Base-by-base conservation (phyloP, 1,140 invertebrate species). In the Drosophila mojavensis region DNA sequence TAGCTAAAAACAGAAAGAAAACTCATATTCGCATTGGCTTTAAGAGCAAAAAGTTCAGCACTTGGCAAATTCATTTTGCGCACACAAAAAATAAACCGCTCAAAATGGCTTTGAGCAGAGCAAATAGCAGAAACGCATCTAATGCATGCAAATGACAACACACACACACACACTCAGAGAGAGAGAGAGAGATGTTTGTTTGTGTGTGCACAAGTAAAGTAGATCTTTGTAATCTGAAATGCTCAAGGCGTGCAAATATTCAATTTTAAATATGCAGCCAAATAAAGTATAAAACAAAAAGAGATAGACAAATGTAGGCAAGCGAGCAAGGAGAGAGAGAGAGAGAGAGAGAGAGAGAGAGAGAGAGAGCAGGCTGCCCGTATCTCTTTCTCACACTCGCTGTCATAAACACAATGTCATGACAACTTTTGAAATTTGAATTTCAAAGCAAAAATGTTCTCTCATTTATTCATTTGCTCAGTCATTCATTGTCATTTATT, bases 401-500 rank as follows among this genome's bases (percentile, higher is more conserved):
- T 17, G 84, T 88, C 84, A 88, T 88, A 88, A 88, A 84, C 84
- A 89, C 80, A 88, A 88, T 88, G 84, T 88, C 84, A 89, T 89
- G 84, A 89, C 84, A 89, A 89, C 84, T 89, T 89, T 89, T 89
- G 84, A 89, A 89, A 89, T 89, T 90, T 89, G 84, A 89, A 89
- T 89, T 90, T 89, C 84, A 89, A 89, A 89, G 84, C 84, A 90
- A 84, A 89, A 90, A 68, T 77, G 51, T 77, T 74, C 71, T 77
- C 63, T 77, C 74, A 77, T 67, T 89, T 88, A 88, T 88, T 88
- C 84, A 89, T 89, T 89, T 90, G 85, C 81, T 90, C 78, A 84
- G 85, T 79, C 81, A 90, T 84, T 89, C 81, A 89, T 89, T 90
- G 85, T 78, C 84, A 88, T 88, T 88, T 88, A 89, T 89, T 88